Evolutionary conservation across 2,888 invertebrate genomes (phyloP).

Genomic region (Hololepta plana): DNA sequence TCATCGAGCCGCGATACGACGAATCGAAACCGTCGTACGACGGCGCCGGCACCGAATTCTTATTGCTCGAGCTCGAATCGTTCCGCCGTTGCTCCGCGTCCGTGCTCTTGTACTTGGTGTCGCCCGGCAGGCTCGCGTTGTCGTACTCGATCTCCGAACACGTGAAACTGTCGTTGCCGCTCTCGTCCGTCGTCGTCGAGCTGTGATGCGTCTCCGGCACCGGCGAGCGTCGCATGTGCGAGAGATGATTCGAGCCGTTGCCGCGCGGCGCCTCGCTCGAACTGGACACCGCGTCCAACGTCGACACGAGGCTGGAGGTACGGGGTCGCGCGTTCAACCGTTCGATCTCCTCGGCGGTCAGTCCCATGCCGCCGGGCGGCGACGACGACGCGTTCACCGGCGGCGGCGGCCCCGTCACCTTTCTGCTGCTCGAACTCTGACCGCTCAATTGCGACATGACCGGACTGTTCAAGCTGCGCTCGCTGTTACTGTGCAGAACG

Average conservation of each 20-base stretch:
- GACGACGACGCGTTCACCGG: constrained; percentile 48
- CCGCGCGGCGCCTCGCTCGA: constrained; percentile 65
- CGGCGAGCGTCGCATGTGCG: constrained; percentile 54
- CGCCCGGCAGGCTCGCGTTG: constrained; percentile 68
- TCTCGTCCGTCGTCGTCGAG: constrained; percentile 78
- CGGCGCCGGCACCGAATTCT: constrained; percentile 49
- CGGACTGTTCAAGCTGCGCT: constrained; percentile 79
- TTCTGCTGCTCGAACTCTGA: constrained; percentile 65
- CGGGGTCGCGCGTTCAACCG: constrained; percentile 72
- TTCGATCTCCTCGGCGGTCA: constrained; percentile 88
- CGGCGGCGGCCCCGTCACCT: constrained; percentile 48
- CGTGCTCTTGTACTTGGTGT: constrained; percentile 44
- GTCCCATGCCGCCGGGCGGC: constrained; percentile 49
- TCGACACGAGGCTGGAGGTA: constrained; percentile 79
- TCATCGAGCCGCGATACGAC: constrained; percentile 83
- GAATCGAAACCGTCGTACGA: constrained; percentile 87
- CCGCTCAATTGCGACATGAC: constrained; percentile 84
- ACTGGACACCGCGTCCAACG: constrained; percentile 86
- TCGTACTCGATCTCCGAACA: constrained; percentile 97
- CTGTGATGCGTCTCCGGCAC: constrained; percentile 55
- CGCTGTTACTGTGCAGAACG: constrained; percentile 79
- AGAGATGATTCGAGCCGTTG: constrained; percentile 44
- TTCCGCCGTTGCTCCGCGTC: constrained; percentile 21
- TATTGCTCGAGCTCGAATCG: constrained; percentile 22
- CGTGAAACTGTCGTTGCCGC: constrained; percentile 92